Evolutionary conservation across 2,113 vertebrate genomes (phyloP), one percentile per base, ranked within the genome.

Genomic region (Telmatochromis sp.): DNA sequence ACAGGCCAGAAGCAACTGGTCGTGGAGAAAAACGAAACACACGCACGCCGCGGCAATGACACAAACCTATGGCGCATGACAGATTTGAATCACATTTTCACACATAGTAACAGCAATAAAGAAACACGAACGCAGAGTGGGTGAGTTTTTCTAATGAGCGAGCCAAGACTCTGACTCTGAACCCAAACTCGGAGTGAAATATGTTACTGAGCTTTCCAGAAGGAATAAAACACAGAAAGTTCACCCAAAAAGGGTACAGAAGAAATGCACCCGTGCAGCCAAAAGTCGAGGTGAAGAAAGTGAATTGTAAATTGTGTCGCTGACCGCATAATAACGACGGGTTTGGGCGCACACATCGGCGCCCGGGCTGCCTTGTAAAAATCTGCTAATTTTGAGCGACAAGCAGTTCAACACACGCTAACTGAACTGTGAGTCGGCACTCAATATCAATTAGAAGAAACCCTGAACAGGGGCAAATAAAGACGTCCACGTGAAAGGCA

Each of bases 1-100:
- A 94, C 88, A 93, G 91, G 82, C 93, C 95, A 95, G 95, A 94
- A 88, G 89, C 93, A 85, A 88, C 40, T 45, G 83, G 86, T 91
- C 87, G 37, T 55, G 53, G 83, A 91, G 81, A 89, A 68, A 65
- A 92, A 83, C 80, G 58, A 88, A 81, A 89, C 82, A 89, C 81
- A 47, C 31, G 37, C 83, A 85, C 80, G 19, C 47, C 7, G 81
- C 47, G n/a, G 70, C 80, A 55, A 42, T 6, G 53, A 90, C 68
- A 88, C 75, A 82, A 42, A 86, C 60, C 87, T 81, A 45, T 80
- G 23, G 42, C 54, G 63, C 86, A 84, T 70, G 88, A 80, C 87
- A 75, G 82, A 86, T 89, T 31, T 26, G 75, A 88, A 87, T 90
- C 90, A 75, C 83, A 90, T 68, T 82, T 83, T 81, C 70, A 85